phyloP scores from a whole-genome alignment of 2,797 vertebrate genomes.

The Mallotus villosus region DNA sequence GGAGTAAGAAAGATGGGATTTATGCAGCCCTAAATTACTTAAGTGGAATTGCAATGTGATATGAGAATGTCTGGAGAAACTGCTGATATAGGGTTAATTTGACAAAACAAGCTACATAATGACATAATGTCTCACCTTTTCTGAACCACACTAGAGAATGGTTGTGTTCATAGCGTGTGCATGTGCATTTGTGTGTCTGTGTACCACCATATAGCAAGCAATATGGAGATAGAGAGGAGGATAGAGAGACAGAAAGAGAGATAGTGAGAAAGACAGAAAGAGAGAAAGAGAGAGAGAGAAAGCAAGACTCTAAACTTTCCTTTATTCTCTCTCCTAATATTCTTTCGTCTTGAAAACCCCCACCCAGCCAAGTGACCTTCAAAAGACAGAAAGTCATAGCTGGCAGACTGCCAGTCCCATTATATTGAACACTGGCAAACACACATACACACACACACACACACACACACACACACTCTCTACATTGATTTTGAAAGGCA shows the following conservation, averaged over 20 bases:
- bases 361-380: conserved; percentile 12
- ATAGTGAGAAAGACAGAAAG: neutral
- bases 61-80: conserved; percentile 6
- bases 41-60: neutral
- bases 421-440: conserved; percentile 10
- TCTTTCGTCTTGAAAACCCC: conserved; percentile 10
- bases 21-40: neutral
- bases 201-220: neutral
- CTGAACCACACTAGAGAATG: conserved; percentile 1
- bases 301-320: conserved; percentile 1
- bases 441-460: conserved; percentile 18
- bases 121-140: conserved; percentile 31
- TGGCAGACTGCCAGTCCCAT: conserved; percentile 3
- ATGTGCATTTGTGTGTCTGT: conserved; percentile 1
- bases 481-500: neutral
- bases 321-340: conserved; percentile 13
- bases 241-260: neutral
- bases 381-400: conserved; percentile 6
- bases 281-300: neutral
- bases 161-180: neutral
- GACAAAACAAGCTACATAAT: conserved; percentile 23
- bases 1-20: neutral
- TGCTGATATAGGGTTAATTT: conserved; percentile 21
- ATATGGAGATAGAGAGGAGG: neutral
- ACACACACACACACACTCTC: conserved; percentile 6